Evolutionary conservation across 2,797 vertebrate genomes (phyloP).

Genomic region (Ataeniobius toweri): DNA sequence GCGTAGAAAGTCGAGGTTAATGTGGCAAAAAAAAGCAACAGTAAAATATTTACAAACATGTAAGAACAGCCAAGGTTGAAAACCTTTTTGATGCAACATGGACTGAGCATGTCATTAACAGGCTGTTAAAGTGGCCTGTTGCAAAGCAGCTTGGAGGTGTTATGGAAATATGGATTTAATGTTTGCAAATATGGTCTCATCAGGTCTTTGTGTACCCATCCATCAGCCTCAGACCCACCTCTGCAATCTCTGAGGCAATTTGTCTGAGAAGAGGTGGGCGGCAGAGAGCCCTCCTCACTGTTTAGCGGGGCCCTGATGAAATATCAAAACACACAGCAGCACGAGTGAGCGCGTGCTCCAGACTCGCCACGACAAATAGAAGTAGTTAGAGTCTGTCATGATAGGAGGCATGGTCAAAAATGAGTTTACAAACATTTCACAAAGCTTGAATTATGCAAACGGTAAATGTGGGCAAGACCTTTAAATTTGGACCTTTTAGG

Average conservation of each 20-base stretch:
- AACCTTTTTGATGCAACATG: conserved; percentile 42
- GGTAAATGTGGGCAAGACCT: conserved; percentile 1
- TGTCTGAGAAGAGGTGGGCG: conserved; percentile 81
- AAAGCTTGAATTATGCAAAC: neutral
- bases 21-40: conserved; percentile 36
- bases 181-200: conserved; percentile 76
- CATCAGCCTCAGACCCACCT: conserved; percentile 79
- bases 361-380: conserved; percentile 57
- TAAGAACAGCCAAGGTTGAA: conserved; percentile 22
- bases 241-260: conserved; percentile 80
- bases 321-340: conserved; percentile 72
- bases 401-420: conserved; percentile 35
- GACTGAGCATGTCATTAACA: conserved; percentile 24
- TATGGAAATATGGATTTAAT: conserved; percentile 76
- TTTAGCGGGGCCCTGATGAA: conserved; percentile 76
- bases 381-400: conserved; percentile 51
- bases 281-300: conserved; percentile 76
- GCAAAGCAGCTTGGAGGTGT: conserved; percentile 52
- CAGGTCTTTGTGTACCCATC: conserved; percentile 76
- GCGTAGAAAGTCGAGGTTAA: conserved; percentile 37
- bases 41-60: conserved; percentile 25
- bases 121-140: conserved; percentile 46
- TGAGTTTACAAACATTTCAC: conserved; percentile 17
- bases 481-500: neutral
- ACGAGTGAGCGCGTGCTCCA: conserved; percentile 36